These are phyloP conservation scores for Lasioglossum zephyrum DNA, from an alignment of 2,888 invertebrate species.

Conservation along the genomic window DNA sequence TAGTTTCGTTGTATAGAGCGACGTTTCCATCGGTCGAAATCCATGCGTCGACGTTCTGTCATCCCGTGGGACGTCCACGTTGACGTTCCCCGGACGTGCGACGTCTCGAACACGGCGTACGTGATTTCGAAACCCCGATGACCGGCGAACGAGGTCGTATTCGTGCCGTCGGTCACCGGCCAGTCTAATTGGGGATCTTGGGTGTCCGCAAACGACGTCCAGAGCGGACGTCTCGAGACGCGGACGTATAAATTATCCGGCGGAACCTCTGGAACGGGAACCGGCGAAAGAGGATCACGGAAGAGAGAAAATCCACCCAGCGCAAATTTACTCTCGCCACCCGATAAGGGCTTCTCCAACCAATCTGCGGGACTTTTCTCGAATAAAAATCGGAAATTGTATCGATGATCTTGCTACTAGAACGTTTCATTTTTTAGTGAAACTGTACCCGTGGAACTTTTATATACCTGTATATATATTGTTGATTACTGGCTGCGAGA, in stretches of 20 bases:
- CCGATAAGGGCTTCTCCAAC: neutral
- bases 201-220: constrained; percentile 27
- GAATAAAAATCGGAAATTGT: neutral
- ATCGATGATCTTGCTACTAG: neutral
- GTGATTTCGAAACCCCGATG: constrained; percentile 54
- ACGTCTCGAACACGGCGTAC: constrained; percentile 36
- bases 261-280: neutral
- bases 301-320: neutral
- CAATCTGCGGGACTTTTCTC: neutral
- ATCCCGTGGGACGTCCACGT: constrained; percentile 38
- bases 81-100: constrained; percentile 23
- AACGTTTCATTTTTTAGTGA: neutral
- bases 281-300: neutral
- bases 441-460: neutral
- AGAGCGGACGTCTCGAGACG: neutral
- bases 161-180: constrained; percentile 34
- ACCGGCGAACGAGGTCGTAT: constrained; percentile 40
- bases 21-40: constrained; percentile 25
- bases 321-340: neutral
- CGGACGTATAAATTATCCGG: constrained; percentile 2
- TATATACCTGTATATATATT: neutral
- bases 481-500: neutral
- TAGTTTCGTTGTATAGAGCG: neutral
- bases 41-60: constrained; percentile 31
- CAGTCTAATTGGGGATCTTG: constrained; percentile 42